These are phyloP conservation scores for Philopedon plagiatum DNA, from an alignment of 2,888 invertebrate genomes.

Conservation along the genomic window DNA sequence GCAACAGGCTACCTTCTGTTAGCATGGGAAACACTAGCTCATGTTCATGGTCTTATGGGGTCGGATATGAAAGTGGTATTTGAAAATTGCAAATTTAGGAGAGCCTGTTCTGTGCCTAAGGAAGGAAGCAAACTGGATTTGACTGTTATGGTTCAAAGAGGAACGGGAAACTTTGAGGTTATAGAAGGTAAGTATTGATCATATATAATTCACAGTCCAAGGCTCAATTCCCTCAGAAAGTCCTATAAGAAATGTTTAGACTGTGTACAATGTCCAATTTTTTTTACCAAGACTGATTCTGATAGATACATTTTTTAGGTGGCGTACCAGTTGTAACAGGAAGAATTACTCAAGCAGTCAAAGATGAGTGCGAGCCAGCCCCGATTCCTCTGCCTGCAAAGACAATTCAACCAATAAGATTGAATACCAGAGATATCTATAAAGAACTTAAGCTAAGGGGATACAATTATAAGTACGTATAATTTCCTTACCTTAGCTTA, in stretches of 20 bases:
- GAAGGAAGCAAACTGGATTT: conserved; percentile 60
- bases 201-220: too few relatives aligned
- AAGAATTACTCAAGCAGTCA: conserved; percentile 17
- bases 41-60: conserved; percentile 65
- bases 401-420: conserved; percentile 1
- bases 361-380: conserved; percentile 12
- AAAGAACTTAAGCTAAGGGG: conserved; percentile 80
- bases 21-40: conserved; percentile 69
- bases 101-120: conserved; percentile 66
- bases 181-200: conserved; percentile 52
- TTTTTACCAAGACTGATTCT: too few relatives aligned
- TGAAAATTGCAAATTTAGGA: conserved; percentile 73
- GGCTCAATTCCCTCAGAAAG: too few relatives aligned
- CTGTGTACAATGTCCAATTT: too few relatives aligned
- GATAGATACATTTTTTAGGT: too few relatives aligned
- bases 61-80: conserved; percentile 72
- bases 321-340: conserved; percentile 49
- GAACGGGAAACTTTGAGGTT: conserved; percentile 61
- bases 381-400: conserved; percentile 30
- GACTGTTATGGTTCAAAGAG: conserved; percentile 56
- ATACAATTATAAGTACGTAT: conserved; percentile 69
- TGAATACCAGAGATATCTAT: conserved; percentile 75
- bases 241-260: too few relatives aligned
- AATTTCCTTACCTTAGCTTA: not conserved
- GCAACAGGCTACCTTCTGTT: conserved; percentile 72